Base-by-base conservation (phyloP, 2,888 invertebrate genomes). In the Anorthoa munda region DNA sequence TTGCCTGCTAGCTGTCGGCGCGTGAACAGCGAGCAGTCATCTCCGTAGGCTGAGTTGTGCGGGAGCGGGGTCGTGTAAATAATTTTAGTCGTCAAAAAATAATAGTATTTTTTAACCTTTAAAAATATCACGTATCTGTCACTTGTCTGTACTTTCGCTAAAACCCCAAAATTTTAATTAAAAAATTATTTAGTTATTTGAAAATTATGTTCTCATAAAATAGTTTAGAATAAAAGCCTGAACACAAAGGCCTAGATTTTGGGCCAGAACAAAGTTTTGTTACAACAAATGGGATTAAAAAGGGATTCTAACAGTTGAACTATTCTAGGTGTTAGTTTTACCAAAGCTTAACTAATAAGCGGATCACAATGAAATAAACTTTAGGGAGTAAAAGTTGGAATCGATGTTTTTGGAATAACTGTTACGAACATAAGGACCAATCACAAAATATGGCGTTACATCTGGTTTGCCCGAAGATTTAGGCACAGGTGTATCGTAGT, bases 261-360 rank as follows among this genome's bases (percentile, higher is more conserved):
- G 23, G 17, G 39, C 50, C 23, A 12, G 5, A 45, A 79, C 26
- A 74, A 80, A 75, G 53, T 75, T 81, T 66, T 0, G 39, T 56
- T 66, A 63, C 26, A 63, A 12, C 39, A 66, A 75, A 63, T 75
- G 4, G 53, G 75, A 64, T 75, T 80, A 75, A 58, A 60, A 56
- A 61, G 39, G 80, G 75, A 55, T 80, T 9, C 39, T 39, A 56
- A 56, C 39, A 50, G 61, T 80, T 80, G 7, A 45, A 74, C 39
- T 58, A 63, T 59, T 69, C 7, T 74, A 65, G 39, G 56, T 63
- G 61, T 66, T 80, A 53, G 61, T 66, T 66, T 21, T 45, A 66
- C 66, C 26, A 48, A 66, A 66, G 45, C 58, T n/a, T 11, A 31
- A 23, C 13, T 76, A 78, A 48, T 55, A 66, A 77, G 39, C 56